These are phyloP conservation scores for Stercorarius parasiticus DNA, from an alignment of 2,113 vertebrate species.

Conservation along the genomic window DNA sequence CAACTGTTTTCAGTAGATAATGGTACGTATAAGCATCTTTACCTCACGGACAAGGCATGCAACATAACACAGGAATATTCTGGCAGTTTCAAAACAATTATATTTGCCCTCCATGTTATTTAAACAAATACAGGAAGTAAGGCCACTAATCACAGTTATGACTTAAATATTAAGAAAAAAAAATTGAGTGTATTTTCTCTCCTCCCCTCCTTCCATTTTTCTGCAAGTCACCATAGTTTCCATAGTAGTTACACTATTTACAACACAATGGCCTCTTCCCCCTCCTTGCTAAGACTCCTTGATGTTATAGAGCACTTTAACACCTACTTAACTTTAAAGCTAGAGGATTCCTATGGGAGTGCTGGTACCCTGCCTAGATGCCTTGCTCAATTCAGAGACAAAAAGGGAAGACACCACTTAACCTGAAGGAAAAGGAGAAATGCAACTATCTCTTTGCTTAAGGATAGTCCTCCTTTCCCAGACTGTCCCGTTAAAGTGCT, in stretches of 20 bases:
- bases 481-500: background rate
- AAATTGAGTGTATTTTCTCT: background rate
- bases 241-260: background rate
- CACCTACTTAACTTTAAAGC: background rate
- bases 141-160: background rate
- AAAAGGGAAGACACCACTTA: background rate
- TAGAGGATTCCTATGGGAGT: background rate
- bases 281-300: background rate
- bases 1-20: slow-evolving; percentile 70
- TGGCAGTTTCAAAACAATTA: background rate
- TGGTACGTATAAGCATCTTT: slow-evolving; percentile 24
- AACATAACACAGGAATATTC: slow-evolving; percentile 2
- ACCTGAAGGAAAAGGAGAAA: background rate
- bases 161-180: background rate
- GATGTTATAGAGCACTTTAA: background rate
- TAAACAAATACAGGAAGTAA: slow-evolving; percentile 17
- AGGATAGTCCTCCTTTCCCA: background rate
- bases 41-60: slow-evolving; percentile 43
- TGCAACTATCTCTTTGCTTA: rapidly evolving
- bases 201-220: background rate
- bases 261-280: background rate
- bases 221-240: background rate
- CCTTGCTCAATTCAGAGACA: background rate
- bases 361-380: background rate
- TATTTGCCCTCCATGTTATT: background rate